Evolutionary conservation across 1,140 invertebrate species (phyloP), one percentile per base, ranked within the genome.

Genomic region (Lamellibrachia luymesi): DNA sequence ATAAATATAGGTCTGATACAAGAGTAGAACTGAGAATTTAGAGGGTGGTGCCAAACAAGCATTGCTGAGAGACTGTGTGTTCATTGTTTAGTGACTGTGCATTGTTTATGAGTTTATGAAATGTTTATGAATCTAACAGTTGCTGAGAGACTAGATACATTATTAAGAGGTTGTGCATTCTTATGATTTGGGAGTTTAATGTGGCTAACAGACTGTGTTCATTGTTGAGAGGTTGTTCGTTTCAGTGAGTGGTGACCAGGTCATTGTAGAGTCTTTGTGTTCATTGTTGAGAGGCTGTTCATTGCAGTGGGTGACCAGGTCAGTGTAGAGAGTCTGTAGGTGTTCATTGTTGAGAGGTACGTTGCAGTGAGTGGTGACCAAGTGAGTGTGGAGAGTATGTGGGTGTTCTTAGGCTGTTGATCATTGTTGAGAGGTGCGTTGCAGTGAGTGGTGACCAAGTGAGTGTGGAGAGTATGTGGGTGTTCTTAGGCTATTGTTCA

Each of bases 291-390:
- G 90, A 91, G 90, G 27, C 27, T 91, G 90, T 27, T 6, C 90
- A 10, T 91, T 91, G 52, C 52, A 56, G 52, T 56, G 52, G 17
- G 52, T 56, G 52, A 56, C 52, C 6, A 56, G 6, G 17, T 56
- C 52, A 56, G 17, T 56, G 52, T 17, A 8, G 52, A 56, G 52
- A 51, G 6, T 56, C 38, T 38, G 38, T 38, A 38, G 38, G 52
- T 56, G 52, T 56, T 56, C 52, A 56, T 17, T 56, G 52, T 56
- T 56, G 52, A 56, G 52, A 56, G 50, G 27, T 91, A 22, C 17
- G 90, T 50, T 91, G 49, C 92, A 7, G 92, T 56, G 50, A 92
- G 10, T 51, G 92, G 90, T 91, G 49, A 92, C 56, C 7, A 49
- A 22, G 10, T 92, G 5, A 52, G 17, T 56, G 92, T 80, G 7